Evolutionary conservation across 2,113 vertebrate genomes (phyloP).

Genomic region (Sceloporus tristichus): DNA sequence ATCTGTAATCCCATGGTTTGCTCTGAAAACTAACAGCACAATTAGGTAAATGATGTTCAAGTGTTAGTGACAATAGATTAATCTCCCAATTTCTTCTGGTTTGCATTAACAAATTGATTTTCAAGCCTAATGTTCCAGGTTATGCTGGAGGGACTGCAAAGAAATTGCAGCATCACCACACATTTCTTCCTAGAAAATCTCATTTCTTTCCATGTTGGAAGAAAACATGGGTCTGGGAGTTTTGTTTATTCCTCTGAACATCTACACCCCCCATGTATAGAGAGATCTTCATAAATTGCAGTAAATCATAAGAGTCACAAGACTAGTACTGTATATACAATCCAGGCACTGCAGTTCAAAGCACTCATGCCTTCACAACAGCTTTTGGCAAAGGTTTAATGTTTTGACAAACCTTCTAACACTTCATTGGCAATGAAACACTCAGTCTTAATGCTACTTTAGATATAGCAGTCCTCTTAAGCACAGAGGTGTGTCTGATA

Average conservation of each 20-base stretch:
- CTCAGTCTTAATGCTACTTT: background rate
- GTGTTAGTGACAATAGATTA: no score
- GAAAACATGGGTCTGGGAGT: background rate
- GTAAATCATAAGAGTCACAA: background rate
- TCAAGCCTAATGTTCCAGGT: no score
- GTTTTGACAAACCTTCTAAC: background rate
- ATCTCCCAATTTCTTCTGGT: no score
- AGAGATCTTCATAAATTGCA: background rate
- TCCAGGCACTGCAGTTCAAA: background rate
- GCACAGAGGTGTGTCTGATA: no score
- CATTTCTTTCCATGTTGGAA: no score
- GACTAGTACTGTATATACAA: background rate
- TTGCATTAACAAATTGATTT: no score
- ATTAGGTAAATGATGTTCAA: no score
- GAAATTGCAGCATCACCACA: background rate
- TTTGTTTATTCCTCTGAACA: background rate
- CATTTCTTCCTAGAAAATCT: background rate
- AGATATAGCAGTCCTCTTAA: no score
- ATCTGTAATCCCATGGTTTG: no score
- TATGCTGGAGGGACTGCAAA: no score
- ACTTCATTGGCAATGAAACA: background rate
- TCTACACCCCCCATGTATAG: background rate
- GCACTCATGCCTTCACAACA: background rate
- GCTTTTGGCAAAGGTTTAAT: background rate
- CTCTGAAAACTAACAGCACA: no score